Evolutionary conservation across 2,888 invertebrate genomes (phyloP).

Genomic region (Mylabris sibirica): DNA sequence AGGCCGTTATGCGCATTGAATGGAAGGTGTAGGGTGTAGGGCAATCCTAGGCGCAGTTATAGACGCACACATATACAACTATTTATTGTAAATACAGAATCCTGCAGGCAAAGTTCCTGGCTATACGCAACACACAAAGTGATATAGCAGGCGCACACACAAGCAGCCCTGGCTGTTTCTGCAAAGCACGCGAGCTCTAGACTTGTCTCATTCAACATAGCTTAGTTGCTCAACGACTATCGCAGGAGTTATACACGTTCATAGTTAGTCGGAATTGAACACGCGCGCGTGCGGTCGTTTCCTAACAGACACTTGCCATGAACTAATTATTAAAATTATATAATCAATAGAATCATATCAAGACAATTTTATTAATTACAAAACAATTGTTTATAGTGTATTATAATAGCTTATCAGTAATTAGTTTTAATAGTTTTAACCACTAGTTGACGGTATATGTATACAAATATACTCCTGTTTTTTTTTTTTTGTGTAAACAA

Average conservation of each 20-base stretch:
- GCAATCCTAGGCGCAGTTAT: background rate
- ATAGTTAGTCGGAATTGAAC: constrained; percentile 31
- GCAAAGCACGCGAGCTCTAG: constrained; percentile 41
- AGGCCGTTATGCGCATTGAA: constrained; percentile 37
- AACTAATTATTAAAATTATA: constrained; percentile 17
- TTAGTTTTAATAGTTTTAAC: constrained; percentile 8
- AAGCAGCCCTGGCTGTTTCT: constrained; percentile 39
- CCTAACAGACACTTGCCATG: constrained; percentile 30
- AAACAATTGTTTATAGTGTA: background rate
- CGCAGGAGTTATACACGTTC: constrained; percentile 41
- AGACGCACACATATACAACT: constrained; percentile 23
- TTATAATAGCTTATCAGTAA: constrained; percentile 18
- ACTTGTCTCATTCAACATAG: constrained; percentile 35
- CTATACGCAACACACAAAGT: constrained; percentile 44
- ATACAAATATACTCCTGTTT: constrained; percentile 24
- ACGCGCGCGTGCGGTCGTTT: constrained; percentile 21
- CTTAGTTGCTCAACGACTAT: constrained; percentile 40
- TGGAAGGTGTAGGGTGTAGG: background rate
- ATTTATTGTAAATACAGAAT: constrained; percentile 40
- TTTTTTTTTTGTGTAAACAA: constrained; percentile 17
- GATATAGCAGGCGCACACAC: constrained; percentile 40
- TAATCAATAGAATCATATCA: constrained; percentile 20
- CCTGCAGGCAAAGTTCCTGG: constrained; percentile 47
- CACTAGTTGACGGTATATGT: background rate
- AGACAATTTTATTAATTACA: constrained; percentile 14